Percentiles rank a stretch among this genome's conserved stretches.
Conservation (phyloP, 2,888 invertebrate genomes). For the Pyrochroa serraticornis region DNA sequence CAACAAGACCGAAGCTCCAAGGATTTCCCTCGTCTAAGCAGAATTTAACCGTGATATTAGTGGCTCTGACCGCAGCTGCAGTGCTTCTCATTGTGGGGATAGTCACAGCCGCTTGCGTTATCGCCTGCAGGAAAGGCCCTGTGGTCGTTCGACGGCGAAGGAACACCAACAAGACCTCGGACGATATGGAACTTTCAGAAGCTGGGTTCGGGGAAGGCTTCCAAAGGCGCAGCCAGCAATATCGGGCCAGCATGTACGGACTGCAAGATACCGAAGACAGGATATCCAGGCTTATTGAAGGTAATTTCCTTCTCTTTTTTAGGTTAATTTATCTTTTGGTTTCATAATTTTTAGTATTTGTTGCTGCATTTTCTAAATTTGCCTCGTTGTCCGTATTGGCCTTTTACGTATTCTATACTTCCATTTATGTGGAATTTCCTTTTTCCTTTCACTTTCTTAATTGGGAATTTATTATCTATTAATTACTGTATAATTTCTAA, state of each 20-base stretch:
- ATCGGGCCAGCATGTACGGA: conserved; percentile 55
- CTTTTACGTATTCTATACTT: no score
- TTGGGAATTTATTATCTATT: no score
- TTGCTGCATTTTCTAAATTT: no score
- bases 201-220: conserved; percentile 57
- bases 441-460: no score
- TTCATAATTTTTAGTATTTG: no score
- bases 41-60: conserved; percentile 53
- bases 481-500: no score
- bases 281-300: conserved; percentile 49
- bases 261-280: conserved; percentile 52
- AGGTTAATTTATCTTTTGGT: background rate
- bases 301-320: no score
- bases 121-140: conserved; percentile 51
- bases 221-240: conserved; percentile 55
- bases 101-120: conserved; percentile 50
- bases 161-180: conserved; percentile 49
- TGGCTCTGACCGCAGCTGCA: conserved; percentile 51
- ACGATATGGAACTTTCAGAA: conserved; percentile 55
- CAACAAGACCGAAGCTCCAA: conserved; percentile 36
- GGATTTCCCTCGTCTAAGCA: conserved; percentile 38
- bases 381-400: no score
- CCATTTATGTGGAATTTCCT: no score
- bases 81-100: conserved; percentile 53
- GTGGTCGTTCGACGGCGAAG: conserved; percentile 43